A percentile compares a stretch with the other conserved stretches of the same genome.
phyloP scores from a whole-genome alignment of 2,797 vertebrate species.

The Peromyscus melanophrys region DNA sequence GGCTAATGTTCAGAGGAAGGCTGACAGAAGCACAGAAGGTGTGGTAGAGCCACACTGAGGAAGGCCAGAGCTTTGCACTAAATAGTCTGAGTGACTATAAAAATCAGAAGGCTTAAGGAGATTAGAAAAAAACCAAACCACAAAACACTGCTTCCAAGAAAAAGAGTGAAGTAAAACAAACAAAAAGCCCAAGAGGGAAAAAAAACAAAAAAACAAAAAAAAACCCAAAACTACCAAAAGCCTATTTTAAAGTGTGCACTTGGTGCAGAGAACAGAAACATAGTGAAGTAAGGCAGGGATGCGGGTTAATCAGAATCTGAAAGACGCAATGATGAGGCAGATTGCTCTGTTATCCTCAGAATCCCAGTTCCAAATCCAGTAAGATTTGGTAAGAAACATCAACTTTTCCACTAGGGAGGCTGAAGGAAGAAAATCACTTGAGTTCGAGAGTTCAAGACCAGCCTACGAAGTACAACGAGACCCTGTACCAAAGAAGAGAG shows the following conservation, averaged over 20 bases:
- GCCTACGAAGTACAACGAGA: not conserved
- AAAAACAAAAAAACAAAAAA: too few relatives aligned
- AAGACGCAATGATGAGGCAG: not conserved
- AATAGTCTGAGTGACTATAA: not conserved
- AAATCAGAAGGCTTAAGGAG: constrained; percentile 57
- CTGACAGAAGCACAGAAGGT: constrained; percentile 39
- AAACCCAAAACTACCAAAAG: not conserved
- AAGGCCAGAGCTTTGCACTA: constrained; percentile 47
- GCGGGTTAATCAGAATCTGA: constrained; percentile 12
- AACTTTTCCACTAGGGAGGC: not conserved
- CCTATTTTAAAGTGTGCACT: not conserved
- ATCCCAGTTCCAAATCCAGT: not conserved
- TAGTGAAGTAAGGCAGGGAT: not conserved
- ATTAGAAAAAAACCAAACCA: not conserved
- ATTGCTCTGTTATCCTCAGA: not conserved
- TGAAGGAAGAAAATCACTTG: not conserved
- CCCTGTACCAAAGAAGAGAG: not conserved
- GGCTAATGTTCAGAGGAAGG: constrained; percentile 46
- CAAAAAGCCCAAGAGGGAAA: not conserved
- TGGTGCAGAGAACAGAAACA: not conserved
- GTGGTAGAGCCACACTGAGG: not conserved
- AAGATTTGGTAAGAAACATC: not conserved
- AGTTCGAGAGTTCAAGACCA: not conserved
- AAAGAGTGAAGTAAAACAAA: constrained; percentile 34
- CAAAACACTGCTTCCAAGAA: constrained; percentile 47